Base-by-base conservation (phyloP, 2,113 vertebrate species). In the Xerus inauris region DNA sequence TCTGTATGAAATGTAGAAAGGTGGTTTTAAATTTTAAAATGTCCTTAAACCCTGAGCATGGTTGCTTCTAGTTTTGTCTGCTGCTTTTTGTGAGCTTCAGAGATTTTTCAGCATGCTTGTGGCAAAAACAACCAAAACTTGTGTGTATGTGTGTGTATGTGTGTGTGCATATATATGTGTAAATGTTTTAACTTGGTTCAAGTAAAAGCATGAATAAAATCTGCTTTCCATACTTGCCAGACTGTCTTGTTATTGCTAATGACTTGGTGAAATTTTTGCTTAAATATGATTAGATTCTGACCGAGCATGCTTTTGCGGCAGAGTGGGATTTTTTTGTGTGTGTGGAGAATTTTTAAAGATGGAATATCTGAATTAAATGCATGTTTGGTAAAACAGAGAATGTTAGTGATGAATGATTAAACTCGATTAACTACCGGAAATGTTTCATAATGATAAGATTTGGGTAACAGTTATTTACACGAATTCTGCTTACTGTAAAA, bases 131-230 rank as follows among this genome's bases (percentile, higher is more conserved):
- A 97, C 73, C 88, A 84, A 84, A 97, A 88, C 54, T 62, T 95
- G 26, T 94, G 83, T 91, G 59, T 86, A 42, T 80, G 13, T 92
- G 49, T 91, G 22, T 88, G 17, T 92, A 9, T 89, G 22, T 64
- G 40, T 75, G 40, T 62, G 40, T 76, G 54, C 59, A 40, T n/a
- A 72, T 30, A 32, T 91, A 11, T 83, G 14, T 69, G 8, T 79
- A 7, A 95, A 8, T 95, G 71, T 90, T 51, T 91, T 93, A 92
- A 97, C 97, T 97, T 95, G 97, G 65, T 97, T 97, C 90, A 95
- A 98, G 96, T 97, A 97, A 98, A 98, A 98, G 98, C 98, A 98
- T 98, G 98, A 98, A 98, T 98, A 99, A 98, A 98, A 97, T 62
- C 98, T 98, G 98, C 98, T 98, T 98, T 97, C 94, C 97, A 94